These are phyloP conservation scores for Thyatira batis DNA, from an alignment of 2,888 invertebrate species.

Conservation along the genomic window DNA sequence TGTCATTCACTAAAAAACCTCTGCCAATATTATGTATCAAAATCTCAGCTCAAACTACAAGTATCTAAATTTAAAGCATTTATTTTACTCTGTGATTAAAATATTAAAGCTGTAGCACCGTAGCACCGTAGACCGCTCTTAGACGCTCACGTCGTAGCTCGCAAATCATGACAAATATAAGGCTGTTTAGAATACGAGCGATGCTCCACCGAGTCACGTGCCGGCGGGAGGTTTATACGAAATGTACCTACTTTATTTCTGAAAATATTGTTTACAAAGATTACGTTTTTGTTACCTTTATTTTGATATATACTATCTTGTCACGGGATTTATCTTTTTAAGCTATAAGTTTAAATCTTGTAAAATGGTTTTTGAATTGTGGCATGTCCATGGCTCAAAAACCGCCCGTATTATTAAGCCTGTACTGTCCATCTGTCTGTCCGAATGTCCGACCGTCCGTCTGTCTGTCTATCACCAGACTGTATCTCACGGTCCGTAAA, in stretches of 20 bases:
- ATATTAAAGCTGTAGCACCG: constrained; percentile 3
- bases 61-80: background rate
- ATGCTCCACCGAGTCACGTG: constrained; percentile 22
- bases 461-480: too few relatives aligned
- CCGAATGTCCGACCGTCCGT: too few relatives aligned
- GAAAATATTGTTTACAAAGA: constrained; percentile 33
- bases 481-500: too few relatives aligned
- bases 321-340: background rate
- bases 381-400: too few relatives aligned
- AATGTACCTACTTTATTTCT: constrained; percentile 31
- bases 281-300: constrained; percentile 28
- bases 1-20: too few relatives aligned
- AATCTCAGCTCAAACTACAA: background rate
- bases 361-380: too few relatives aligned
- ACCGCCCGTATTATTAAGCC: too few relatives aligned
- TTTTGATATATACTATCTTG: background rate
- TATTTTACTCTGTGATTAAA: background rate
- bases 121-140: constrained; percentile 29
- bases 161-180: constrained; percentile 22
- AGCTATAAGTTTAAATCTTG: background rate
- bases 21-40: too few relatives aligned
- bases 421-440: too few relatives aligned
- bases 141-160: constrained; percentile 30
- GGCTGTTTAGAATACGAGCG: constrained; percentile 20
- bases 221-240: constrained; percentile 26